A percentile compares a stretch with the other conserved stretches of the same genome.
These are phyloP conservation scores for Chondrilla cf. caribensis DNA, from an alignment of 37 sponge, comb jelly and placozoan genomes.

Conservation along the genomic window DNA sequence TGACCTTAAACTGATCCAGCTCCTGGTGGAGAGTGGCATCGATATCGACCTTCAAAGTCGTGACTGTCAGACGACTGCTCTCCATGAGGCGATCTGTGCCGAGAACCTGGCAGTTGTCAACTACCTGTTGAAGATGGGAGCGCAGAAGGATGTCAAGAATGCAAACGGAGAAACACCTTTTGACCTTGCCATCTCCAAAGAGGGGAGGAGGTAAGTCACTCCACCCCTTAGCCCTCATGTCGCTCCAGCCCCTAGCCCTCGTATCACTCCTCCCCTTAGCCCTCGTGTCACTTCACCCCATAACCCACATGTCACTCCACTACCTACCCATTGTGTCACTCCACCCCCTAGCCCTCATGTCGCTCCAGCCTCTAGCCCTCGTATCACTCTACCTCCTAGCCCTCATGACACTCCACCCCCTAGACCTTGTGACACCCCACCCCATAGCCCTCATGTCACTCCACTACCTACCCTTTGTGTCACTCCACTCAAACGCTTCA, in stretches of 20 bases:
- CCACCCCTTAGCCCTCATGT: too few species aligned
- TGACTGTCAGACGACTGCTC: constrained; percentile 47
- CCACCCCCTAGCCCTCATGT: too few species aligned
- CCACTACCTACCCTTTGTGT: background rate
- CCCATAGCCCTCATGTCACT: too few species aligned
- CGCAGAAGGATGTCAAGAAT: constrained; percentile 18
- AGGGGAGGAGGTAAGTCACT: constrained; percentile 39
- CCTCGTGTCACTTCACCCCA: too few species aligned
- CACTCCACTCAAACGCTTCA: background rate
- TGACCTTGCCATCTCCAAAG: constrained; percentile 52
- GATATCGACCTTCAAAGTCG: constrained; percentile 49
- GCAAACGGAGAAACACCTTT: constrained; percentile 59
- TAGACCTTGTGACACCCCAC: too few species aligned
- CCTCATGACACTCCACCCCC: too few species aligned
- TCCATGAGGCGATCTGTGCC: constrained; percentile 56
- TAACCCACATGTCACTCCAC: too few species aligned
- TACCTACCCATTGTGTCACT: too few species aligned
- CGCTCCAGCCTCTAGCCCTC: too few species aligned
- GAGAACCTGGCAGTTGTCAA: constrained; percentile 23
- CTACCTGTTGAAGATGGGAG: background rate
- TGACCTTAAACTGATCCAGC: constrained; percentile 33
- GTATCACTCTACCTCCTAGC: too few species aligned
- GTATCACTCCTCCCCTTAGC: too few species aligned
- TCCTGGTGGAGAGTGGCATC: constrained; percentile 44
- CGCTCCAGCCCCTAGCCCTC: too few species aligned